These are phyloP conservation scores for Euwallacea fornicatus DNA, from an alignment of 1,140 invertebrate species.

Conservation along the genomic window DNA sequence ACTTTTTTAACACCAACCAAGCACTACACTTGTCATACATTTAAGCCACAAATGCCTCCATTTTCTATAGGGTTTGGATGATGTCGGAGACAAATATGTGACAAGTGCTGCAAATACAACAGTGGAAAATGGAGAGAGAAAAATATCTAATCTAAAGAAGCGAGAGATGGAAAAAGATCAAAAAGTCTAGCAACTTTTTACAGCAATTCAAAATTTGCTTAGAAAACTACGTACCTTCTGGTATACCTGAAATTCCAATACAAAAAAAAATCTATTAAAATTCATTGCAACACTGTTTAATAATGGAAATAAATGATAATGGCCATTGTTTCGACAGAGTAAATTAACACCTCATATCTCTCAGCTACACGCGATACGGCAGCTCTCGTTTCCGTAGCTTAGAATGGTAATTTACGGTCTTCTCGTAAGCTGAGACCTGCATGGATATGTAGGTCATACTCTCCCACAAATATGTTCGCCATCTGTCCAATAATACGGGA, in stretches of 20 bases:
- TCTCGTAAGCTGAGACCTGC: too few relatives aligned
- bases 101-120: neutral
- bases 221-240: constrained; percentile 55
- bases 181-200: constrained; percentile 35
- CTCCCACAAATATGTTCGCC: too few relatives aligned
- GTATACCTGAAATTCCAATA: constrained; percentile 53
- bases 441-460: too few relatives aligned
- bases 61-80: neutral
- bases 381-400: too few relatives aligned
- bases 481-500: too few relatives aligned
- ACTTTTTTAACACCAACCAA: too few relatives aligned
- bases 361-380: too few relatives aligned
- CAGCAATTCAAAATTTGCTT: constrained; percentile 37
- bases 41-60: neutral
- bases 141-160: constrained; percentile 11
- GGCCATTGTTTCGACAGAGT: too few relatives aligned
- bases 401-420: too few relatives aligned
- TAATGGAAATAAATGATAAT: too few relatives aligned
- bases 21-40: too few relatives aligned
- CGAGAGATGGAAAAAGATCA: constrained; percentile 17
- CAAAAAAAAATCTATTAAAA: constrained; percentile 48
- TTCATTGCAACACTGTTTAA: constrained; percentile 38
- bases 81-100: neutral
- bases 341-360: too few relatives aligned
- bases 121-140: constrained; percentile 3